Percentiles rank a stretch among this genome's conserved stretches.
Evolutionary conservation across 2,113 vertebrate species (phyloP).

Genomic region (Ivindomyrus marchei): DNA sequence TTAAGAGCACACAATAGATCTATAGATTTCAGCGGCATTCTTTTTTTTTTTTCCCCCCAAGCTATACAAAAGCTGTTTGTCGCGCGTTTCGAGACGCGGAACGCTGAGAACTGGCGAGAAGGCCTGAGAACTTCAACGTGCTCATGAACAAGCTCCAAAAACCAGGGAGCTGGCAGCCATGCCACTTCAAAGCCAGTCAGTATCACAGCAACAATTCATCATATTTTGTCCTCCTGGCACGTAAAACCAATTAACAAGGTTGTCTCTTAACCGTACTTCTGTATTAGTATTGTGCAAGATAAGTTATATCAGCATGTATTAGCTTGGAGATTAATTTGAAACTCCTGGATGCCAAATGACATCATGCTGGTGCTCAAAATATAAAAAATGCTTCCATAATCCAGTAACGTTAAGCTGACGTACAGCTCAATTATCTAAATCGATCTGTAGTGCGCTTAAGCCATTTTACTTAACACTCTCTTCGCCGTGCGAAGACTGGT

Average conservation of each 20-base stretch:
- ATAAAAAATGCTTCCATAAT: constrained; percentile 26
- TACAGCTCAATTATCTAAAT: constrained; percentile 8
- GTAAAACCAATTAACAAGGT: neutral
- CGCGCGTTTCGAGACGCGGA: neutral
- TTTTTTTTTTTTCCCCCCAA: neutral
- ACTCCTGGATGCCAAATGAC: constrained; percentile 31
- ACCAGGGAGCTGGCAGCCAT: no score
- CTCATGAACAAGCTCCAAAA: neutral
- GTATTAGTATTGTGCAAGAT: neutral
- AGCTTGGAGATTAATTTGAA: constrained; percentile 34
- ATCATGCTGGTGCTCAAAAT: constrained; percentile 37
- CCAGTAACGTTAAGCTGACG: neutral
- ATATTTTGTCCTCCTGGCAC: neutral
- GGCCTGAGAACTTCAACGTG: neutral
- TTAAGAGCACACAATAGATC: neutral
- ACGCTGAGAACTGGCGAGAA: neutral
- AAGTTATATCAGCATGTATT: constrained; percentile 45
- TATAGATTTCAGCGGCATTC: neutral
- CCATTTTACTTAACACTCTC: neutral
- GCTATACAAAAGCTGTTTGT: neutral
- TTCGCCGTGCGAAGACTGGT: neutral
- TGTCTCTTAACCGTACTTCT: neutral
- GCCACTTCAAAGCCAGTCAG: neutral
- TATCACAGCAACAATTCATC: neutral
- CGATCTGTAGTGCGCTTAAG: neutral